A percentile compares a stretch with the other conserved stretches of the same genome.
These are phyloP conservation scores for Scaeva pyrastri DNA, from an alignment of 2,888 invertebrate genomes.

Conservation along the genomic window DNA sequence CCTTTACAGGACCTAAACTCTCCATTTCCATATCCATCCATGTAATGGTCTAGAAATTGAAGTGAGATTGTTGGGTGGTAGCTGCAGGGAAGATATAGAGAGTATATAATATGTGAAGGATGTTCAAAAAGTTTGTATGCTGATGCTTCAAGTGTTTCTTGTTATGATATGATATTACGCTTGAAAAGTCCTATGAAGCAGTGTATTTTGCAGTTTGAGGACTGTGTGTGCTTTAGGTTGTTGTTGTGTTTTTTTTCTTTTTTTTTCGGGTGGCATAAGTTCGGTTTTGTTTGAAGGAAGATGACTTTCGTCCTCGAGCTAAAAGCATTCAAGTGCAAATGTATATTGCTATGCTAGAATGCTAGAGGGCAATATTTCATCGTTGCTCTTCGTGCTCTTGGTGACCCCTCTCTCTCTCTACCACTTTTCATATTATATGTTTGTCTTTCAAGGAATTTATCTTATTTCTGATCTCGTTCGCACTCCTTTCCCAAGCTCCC, in stretches of 20 bases:
- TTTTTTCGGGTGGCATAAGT: constrained; percentile 3
- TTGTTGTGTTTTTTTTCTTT: not conserved
- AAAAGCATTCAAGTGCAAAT: constrained; percentile 75
- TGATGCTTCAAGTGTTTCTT: constrained; percentile 70
- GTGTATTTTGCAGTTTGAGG: constrained; percentile 63
- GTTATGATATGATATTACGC: constrained; percentile 75
- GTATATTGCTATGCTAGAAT: constrained; percentile 38
- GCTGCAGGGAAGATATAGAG: not conserved
- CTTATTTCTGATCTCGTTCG: constrained; percentile 36
- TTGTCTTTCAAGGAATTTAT: constrained; percentile 61
- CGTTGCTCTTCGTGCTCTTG: not conserved
- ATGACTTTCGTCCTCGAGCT: constrained; percentile 71
- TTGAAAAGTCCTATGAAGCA: constrained; percentile 66
- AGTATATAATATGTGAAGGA: constrained; percentile 61
- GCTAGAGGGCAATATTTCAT: constrained; percentile 44
- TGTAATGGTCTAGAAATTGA: not conserved
- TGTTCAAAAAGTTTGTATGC: constrained; percentile 59
- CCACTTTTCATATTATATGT: constrained; percentile 14
- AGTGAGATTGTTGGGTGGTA: not conserved
- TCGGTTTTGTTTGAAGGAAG: constrained; percentile 11
- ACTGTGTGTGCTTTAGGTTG: constrained; percentile 29
- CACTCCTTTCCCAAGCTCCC: not conserved
- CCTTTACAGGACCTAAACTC: constrained; percentile 24
- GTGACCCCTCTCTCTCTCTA: not conserved
- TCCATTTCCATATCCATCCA: too few species aligned